A percentile compares a stretch with the other conserved stretches of the same genome.
These are phyloP conservation scores for Vidua chalybeata DNA, from an alignment of 2,113 vertebrate genomes.

Conservation along the genomic window DNA sequence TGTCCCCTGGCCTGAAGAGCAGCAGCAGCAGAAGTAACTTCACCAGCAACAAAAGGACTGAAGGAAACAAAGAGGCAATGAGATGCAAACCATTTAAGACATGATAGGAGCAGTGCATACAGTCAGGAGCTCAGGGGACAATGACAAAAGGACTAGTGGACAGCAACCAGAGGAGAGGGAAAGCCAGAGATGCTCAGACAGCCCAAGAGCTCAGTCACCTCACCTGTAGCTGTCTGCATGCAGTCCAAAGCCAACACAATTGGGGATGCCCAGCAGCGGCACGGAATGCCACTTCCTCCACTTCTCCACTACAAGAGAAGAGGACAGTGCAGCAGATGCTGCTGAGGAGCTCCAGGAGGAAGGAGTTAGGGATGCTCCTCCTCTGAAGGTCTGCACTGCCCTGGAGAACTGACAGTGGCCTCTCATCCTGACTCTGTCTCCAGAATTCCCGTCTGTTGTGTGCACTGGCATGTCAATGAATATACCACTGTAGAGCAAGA, in stretches of 20 bases:
- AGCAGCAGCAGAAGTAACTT: neutral
- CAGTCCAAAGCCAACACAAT: constrained; percentile 86
- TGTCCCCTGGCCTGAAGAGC: neutral
- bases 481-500: neutral
- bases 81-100: neutral
- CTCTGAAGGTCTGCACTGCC: neutral
- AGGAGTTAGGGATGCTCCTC: neutral
- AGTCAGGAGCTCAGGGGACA: neutral
- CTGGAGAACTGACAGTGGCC: neutral
- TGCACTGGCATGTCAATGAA: neutral
- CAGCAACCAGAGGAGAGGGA: neutral
- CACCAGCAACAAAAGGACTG: neutral
- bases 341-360: neutral
- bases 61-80: neutral
- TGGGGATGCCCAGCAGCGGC: constrained; percentile 85
- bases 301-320: constrained; percentile 81
- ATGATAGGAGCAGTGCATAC: neutral
- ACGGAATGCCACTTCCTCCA: constrained; percentile 83
- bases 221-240: constrained; percentile 87
- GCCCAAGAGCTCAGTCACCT: neutral
- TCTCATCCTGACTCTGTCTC: neutral
- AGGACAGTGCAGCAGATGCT: neutral
- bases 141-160: neutral
- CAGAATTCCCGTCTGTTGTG: neutral
- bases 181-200: neutral